Percentiles rank a stretch among this genome's conserved stretches.
phyloP scores from a whole-genome alignment of 1,140 invertebrate species.

The Argopecten irradians region DNA sequence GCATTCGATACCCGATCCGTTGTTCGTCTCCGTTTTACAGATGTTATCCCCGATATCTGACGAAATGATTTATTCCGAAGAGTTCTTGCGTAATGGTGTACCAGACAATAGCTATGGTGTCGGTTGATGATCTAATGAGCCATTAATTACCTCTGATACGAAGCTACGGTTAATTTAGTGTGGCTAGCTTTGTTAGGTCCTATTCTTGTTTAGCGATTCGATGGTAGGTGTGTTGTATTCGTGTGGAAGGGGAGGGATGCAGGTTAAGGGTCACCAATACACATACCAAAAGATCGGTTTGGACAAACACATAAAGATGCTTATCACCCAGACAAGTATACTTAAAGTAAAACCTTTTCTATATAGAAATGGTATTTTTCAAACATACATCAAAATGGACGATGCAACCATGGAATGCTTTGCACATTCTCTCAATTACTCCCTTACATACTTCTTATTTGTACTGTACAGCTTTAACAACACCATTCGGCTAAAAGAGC shows the following conservation, averaged over 20 bases:
- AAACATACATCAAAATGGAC: not conserved
- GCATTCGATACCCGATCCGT: not conserved
- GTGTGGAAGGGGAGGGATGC: not conserved
- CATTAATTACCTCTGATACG: constrained; percentile 17
- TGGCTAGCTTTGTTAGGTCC: not conserved
- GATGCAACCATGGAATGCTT: too few species aligned
- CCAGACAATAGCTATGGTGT: not conserved
- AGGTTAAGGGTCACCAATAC: not conserved
- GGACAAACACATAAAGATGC: not conserved
- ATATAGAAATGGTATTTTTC: not conserved
- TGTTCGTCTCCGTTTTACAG: not conserved
- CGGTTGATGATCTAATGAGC: constrained; percentile 8
- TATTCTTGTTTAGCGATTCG: not conserved
- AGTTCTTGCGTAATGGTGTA: constrained; percentile 2
- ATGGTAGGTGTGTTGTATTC: not conserved
- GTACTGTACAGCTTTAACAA: not conserved
- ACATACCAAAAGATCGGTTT: not conserved
- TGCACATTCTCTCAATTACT: too few species aligned
- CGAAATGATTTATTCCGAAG: constrained; percentile 17
- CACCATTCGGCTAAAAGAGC: not conserved
- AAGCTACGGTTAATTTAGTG: not conserved
- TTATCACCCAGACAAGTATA: not conserved
- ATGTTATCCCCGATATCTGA: constrained; percentile 15
- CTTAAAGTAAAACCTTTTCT: not conserved
- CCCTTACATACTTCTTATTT: not conserved